These are phyloP conservation scores for Drosophila histrio DNA, from an alignment of 2,888 invertebrate genomes.

Conservation along the genomic window DNA sequence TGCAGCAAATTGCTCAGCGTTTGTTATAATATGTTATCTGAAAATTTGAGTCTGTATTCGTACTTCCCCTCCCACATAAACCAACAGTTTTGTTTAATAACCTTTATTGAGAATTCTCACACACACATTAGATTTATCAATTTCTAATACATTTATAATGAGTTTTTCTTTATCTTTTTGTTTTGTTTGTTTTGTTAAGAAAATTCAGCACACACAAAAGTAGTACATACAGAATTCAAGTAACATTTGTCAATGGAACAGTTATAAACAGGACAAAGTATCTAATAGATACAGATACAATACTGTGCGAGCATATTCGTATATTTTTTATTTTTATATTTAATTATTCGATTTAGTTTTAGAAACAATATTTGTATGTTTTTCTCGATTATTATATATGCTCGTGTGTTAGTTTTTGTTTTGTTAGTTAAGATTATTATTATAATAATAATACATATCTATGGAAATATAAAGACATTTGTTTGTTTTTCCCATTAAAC, in stretches of 20 bases:
- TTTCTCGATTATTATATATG: slow-evolving; percentile 19
- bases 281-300: slow-evolving; percentile 35
- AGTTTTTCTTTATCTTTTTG: background rate
- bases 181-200: slow-evolving; percentile 19
- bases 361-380: slow-evolving; percentile 19
- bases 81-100: slow-evolving; percentile 30
- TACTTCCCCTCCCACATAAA: background rate
- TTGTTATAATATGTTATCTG: no score
- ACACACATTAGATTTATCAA: slow-evolving; percentile 50
- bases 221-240: slow-evolving; percentile 44
- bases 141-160: slow-evolving; percentile 59
- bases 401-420: slow-evolving; percentile 5
- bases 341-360: slow-evolving; percentile 2
- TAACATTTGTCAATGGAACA: slow-evolving; percentile 28
- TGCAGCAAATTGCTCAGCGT: no score
- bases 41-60: no score
- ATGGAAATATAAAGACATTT: slow-evolving; percentile 79
- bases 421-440: slow-evolving; percentile 59
- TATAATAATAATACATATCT: slow-evolving; percentile 60
- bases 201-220: slow-evolving; percentile 59
- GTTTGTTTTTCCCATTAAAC: slow-evolving; percentile 83
- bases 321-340: background rate
- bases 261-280: slow-evolving; percentile 46
- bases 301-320: slow-evolving; percentile 16
- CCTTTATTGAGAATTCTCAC: slow-evolving; percentile 54